Evolutionary conservation across 2,797 vertebrate genomes (phyloP), one percentile per base, ranked within the genome.

Genomic region (Hippoglossus hippoglossus): DNA sequence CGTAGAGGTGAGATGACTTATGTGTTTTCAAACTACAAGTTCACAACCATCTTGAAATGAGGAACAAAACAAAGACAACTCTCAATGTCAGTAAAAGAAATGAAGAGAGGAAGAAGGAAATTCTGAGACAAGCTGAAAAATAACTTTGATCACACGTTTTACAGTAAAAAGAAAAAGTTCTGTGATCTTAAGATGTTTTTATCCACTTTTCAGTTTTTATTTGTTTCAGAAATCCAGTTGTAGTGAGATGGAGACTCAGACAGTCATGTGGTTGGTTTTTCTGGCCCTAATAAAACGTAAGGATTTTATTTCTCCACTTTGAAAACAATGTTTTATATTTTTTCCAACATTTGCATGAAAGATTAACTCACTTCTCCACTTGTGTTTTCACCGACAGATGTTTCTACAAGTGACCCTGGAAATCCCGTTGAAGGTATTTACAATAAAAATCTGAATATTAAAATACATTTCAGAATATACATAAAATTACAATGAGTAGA

Each of bases 231-330:
- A 59, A 19, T 70, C 36, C 39, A 46, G 1, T n/a, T 56, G 47
- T 8, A 34, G 18, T 0, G 6, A 84, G 64, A 86, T 82, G 78
- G 73, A 13, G 0, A 11, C 24, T 59, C 66, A 9, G 9, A 63
- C 8, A 18, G 0, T 61, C 0, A 1, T 26, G 11, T 84, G 60
- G 31, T 34, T 85, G 24, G 0, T 81, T 0, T 46, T 82, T 56
- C 57, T 90, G 70, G 24, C 19, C 2, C 21, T 81, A 1, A 60
- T 61, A 41, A 63, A 44, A 77, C 55, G 90, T 91, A 82, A 4
- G 81, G 70, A 16, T 41, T 79, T n/a, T 31, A n/a, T 68, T 7
- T 22, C 10, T 63, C 3, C 11, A 10, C 4, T 50, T 0, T 64
- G 0, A 68, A 25, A 8, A 6, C 2, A 22, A n/a, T 19, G 0